Base-by-base conservation (phyloP, 2,113 vertebrate species). In the Leucoraja erinaceus region DNA sequence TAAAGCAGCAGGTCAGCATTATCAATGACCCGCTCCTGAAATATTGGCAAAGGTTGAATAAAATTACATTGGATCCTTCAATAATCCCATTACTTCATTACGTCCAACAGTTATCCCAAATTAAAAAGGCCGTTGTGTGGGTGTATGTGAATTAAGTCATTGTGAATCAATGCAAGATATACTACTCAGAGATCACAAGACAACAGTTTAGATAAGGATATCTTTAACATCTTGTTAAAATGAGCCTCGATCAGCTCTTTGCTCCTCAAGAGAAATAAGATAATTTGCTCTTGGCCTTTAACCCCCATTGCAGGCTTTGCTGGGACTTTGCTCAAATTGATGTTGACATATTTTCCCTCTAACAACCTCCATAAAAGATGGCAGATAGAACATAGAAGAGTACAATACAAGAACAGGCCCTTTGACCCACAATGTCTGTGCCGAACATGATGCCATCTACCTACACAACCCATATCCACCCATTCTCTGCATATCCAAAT, bases 31-130 rank as follows among this genome's bases (percentile, higher is more conserved):
- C 66, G 70, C 20, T 47, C n/a, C 31, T 70, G 31, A 68, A n/a
- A 38, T 38, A 38, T 68, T 47, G 16, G 61, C 63, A 66, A 47
- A 59, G 22, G 18, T 90, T 70, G 33, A 38, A 7, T 66, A 22
- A 68, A 70, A 16, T 20, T 56, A 66, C n/a, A 63, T 25, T 68
- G 31, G 16, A 31, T 90, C 88, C 54, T 68, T 70, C 88, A 68
- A 66, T 90, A 20, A 90, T 90, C 28, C 84, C 84, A 90, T 90
- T 59, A 90, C 14, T 10, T 90, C n/a, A 90, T 70, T 63, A n/a
- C 16, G 18, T 33, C 66, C 88, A 90, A 31, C 31, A 66, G 63
- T 66, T 68, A 20, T 90, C 63, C 16, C 68, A 38, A 33, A 38
- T 33, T 90, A 68, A 90, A 47, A 68, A 31, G 20, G n/a, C 22